phyloP scores from a whole-genome alignment of 2,888 invertebrate species.

The Amphipoea oculea region DNA sequence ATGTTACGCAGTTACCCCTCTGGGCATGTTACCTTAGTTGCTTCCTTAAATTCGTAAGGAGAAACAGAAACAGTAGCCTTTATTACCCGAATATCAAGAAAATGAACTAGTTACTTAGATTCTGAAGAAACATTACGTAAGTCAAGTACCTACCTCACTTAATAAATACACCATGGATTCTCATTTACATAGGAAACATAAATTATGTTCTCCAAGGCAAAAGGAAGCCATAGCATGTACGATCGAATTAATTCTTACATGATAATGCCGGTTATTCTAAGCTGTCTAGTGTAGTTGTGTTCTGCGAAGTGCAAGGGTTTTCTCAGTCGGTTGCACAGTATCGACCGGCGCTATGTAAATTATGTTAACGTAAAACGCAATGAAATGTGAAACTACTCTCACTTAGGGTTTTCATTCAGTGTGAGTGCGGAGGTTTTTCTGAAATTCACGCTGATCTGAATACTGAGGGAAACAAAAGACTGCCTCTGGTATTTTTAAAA shows the following conservation, averaged over 20 bases:
- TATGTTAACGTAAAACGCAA: conserved; percentile 56
- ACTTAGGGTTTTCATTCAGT: conserved; percentile 46
- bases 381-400: conserved; percentile 51
- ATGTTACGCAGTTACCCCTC: not conserved
- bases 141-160: conserved; percentile 10
- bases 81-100: not conserved
- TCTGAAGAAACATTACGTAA: conserved; percentile 14
- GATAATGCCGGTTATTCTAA: conserved; percentile 46
- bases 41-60: not conserved
- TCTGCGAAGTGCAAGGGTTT: conserved; percentile 43
- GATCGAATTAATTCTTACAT: conserved; percentile 57
- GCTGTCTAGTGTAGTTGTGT: conserved; percentile 30
- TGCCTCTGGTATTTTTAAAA: not conserved
- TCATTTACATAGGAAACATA: conserved; percentile 55
- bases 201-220: conserved; percentile 44
- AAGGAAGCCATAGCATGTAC: conserved; percentile 45
- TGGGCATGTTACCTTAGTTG: not conserved
- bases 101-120: not conserved
- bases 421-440: conserved; percentile 10
- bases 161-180: conserved; percentile 40
- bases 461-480: not conserved
- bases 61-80: not conserved
- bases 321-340: conserved; percentile 48
- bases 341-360: conserved; percentile 60
- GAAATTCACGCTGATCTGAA: not conserved